These are phyloP conservation scores for Ciconia maguari DNA, from an alignment of 2,113 vertebrate species.

Conservation along the genomic window DNA sequence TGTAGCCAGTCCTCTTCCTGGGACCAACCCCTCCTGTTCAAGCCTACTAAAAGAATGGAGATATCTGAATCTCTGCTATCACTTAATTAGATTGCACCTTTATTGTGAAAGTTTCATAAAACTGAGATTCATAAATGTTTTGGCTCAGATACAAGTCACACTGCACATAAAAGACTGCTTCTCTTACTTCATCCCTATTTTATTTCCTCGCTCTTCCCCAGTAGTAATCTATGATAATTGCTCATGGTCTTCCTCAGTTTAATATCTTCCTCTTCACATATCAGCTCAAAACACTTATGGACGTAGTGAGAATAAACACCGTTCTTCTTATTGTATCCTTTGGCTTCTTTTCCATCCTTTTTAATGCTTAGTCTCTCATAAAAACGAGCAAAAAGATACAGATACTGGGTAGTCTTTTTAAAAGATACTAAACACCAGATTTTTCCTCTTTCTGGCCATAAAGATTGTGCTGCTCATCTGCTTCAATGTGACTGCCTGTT, in stretches of 20 bases:
- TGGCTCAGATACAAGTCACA: background rate
- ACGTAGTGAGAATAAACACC: background rate
- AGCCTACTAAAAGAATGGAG: background rate
- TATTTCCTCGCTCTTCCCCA: background rate
- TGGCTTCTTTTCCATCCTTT: background rate
- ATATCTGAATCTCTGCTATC: background rate
- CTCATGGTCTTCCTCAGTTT: background rate
- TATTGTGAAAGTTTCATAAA: background rate
- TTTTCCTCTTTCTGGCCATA: background rate
- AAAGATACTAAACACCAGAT: background rate
- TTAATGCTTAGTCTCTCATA: background rate
- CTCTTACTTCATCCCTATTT: background rate
- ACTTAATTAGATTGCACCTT: background rate
- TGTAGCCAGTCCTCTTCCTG: background rate
- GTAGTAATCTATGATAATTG: background rate
- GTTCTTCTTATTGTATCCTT: background rate
- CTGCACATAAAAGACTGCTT: background rate
- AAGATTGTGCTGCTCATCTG: background rate
- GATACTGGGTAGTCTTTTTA: background rate
- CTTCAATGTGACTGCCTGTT: background rate
- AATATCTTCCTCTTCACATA: background rate
- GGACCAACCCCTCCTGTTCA: background rate
- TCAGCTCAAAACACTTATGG: background rate
- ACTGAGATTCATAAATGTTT: background rate
- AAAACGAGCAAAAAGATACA: background rate